Conservation (phyloP, 1,140 invertebrate genomes). For the Mya arenaria region DNA sequence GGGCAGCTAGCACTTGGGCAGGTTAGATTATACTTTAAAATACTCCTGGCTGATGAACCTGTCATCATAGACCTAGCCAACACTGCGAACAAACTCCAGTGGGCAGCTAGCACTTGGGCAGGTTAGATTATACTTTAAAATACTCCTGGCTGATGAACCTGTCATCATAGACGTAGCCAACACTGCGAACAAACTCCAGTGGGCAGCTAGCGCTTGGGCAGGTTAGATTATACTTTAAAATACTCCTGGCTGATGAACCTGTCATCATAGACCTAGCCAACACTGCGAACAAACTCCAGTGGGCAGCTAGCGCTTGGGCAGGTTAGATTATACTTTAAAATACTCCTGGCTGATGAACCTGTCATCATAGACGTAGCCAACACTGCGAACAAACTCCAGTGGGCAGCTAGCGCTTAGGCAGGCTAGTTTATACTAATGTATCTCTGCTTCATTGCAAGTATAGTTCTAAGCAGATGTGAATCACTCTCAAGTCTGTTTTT, state of each 20-base stretch:
- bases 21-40: not conserved
- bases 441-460: too few species aligned
- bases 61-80: constrained; percentile 18
- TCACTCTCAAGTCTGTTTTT: too few species aligned
- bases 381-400: constrained; percentile 28
- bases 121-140: not conserved
- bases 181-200: constrained; percentile 16
- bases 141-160: constrained; percentile 35
- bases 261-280: too few species aligned
- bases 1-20: constrained; percentile 49
- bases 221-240: not conserved
- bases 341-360: constrained; percentile 41
- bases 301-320: too few species aligned
- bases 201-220: constrained; percentile 38
- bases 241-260: too few species aligned
- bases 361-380: constrained; percentile 24
- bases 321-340: too few species aligned
- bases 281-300: too few species aligned
- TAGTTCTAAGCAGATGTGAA: too few species aligned
- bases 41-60: constrained; percentile 35
- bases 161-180: constrained; percentile 19
- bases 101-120: constrained; percentile 40
- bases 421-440: too few species aligned
- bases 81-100: constrained; percentile 16
- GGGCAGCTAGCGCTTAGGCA: constrained; percentile 46